Conservation (phyloP, 1,140 invertebrate genomes). For the Heliconius himera region DNA sequence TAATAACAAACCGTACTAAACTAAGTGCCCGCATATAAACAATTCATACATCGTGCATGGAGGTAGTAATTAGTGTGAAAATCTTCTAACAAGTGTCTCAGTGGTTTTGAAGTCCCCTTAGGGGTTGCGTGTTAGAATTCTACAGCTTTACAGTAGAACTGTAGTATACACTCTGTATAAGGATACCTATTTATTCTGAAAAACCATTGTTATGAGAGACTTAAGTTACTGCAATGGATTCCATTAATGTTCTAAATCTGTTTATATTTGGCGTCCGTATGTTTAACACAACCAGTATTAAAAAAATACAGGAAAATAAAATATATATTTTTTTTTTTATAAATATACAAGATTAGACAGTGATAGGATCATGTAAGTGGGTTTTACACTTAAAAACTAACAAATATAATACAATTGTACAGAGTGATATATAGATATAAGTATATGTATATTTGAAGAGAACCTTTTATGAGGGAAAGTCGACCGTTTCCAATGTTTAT, state of each 20-base stretch:
- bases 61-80: constrained; percentile 60
- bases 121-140: constrained; percentile 35
- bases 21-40: constrained; percentile 2
- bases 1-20: background rate
- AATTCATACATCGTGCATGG: constrained; percentile 33
- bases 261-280: background rate
- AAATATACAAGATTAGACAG: no score
- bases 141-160: constrained; percentile 33
- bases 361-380: no score
- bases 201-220: constrained; percentile 34
- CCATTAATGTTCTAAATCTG: background rate
- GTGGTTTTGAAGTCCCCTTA: constrained; percentile 40
- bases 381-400: background rate
- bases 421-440: no score
- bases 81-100: constrained; percentile 46
- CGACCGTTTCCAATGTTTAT: background rate
- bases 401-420: background rate
- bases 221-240: background rate
- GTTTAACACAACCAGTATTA: no score
- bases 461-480: background rate
- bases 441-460: background rate
- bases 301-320: no score
- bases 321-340: no score
- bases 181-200: constrained; percentile 59
- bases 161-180: constrained; percentile 43